A percentile compares a stretch with the other conserved stretches of the same genome.
These are phyloP conservation scores for Tinea pellionella DNA, from an alignment of 2,888 invertebrate genomes.

Conservation along the genomic window DNA sequence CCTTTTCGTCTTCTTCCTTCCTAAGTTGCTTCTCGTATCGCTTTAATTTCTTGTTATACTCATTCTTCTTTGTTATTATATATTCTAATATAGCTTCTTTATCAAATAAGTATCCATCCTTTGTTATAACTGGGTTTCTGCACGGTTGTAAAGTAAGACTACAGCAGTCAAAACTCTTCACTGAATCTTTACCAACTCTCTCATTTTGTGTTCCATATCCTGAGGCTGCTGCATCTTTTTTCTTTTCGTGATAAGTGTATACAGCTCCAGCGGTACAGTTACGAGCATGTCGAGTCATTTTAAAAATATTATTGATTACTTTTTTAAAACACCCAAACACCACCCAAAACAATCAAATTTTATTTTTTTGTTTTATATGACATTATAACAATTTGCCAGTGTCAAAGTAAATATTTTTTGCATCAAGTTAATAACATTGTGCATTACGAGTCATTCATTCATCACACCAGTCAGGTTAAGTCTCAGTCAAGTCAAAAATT, in stretches of 20 bases:
- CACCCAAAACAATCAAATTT: no score
- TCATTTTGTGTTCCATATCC: constrained; percentile 91
- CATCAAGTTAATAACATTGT: no score
- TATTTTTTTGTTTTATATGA: no score
- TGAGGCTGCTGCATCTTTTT: constrained; percentile 93
- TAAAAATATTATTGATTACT: no score
- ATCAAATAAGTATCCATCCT: constrained; percentile 94
- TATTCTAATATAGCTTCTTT: constrained; percentile 97
- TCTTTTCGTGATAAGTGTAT: constrained; percentile 97
- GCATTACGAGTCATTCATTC: no score
- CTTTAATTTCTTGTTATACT: constrained; percentile 88
- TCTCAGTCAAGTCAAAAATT: no score
- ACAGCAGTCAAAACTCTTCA: constrained; percentile 95
- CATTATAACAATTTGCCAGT: no score
- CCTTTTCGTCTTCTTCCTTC: constrained; percentile 76
- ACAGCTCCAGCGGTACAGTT: constrained; percentile 99
- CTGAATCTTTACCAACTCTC: constrained; percentile 93
- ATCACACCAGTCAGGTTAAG: no score
- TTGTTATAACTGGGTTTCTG: constrained; percentile 84
- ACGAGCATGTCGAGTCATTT: constrained; percentile 95
- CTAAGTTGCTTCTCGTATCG: constrained; percentile 91
- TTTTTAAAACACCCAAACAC: no score
- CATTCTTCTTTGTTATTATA: constrained; percentile 93
- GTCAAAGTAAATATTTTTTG: no score
- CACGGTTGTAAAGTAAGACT: constrained; percentile 97